phyloP scores from a whole-genome alignment of 1,140 invertebrate genomes.

The Diachasma alloeum region DNA sequence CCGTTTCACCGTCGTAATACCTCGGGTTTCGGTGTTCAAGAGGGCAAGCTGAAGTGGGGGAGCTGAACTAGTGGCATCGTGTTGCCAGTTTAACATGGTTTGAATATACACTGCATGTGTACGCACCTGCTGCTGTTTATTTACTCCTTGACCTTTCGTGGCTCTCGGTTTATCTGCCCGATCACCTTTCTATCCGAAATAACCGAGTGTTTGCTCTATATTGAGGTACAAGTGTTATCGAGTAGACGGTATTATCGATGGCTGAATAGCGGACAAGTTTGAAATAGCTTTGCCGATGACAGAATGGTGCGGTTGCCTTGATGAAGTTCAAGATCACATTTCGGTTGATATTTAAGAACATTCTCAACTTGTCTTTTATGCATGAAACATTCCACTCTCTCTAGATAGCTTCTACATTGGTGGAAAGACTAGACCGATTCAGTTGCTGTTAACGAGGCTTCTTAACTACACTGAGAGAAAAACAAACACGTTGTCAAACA shows the following conservation, averaged over 20 bases:
- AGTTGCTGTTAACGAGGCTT: no score
- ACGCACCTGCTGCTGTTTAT: conserved; percentile 4
- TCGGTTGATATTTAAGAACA: no score
- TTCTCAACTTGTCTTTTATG: no score
- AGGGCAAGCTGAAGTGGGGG: neutral
- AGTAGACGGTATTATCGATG: neutral
- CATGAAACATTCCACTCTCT: no score
- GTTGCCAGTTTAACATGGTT: conserved; percentile 11
- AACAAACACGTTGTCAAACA: no score
- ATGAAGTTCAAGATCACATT: no score
- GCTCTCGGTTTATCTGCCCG: neutral
- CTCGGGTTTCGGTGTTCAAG: conserved; percentile 19
- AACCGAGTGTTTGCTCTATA: neutral
- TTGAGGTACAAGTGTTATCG: neutral
- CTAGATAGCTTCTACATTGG: no score
- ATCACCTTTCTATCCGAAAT: neutral
- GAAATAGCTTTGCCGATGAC: no score
- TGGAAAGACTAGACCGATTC: no score
- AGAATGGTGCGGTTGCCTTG: no score
- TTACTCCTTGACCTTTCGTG: neutral
- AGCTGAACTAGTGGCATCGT: neutral
- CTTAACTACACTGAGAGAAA: no score
- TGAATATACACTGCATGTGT: neutral
- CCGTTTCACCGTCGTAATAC: conserved; percentile 44
- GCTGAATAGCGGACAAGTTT: neutral